phyloP scores from a whole-genome alignment of 2,797 vertebrate genomes.

The Micrastur ruficollis region DNA sequence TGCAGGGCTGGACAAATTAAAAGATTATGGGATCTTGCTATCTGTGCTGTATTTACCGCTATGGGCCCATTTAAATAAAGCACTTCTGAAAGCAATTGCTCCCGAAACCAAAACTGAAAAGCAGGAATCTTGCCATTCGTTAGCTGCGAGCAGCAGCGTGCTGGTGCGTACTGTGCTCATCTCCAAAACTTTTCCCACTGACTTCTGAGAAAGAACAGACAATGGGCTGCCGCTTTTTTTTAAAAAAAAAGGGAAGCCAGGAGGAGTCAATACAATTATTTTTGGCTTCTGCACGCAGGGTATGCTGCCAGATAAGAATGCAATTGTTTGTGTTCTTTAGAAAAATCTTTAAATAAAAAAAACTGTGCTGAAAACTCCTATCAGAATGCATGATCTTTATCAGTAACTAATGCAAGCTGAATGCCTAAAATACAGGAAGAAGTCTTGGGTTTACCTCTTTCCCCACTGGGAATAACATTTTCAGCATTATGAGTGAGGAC shows the following conservation, averaged over 20 bases:
- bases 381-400: background rate
- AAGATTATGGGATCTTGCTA: constrained; percentile 28
- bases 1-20: constrained; percentile 25
- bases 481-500: background rate
- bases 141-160: background rate
- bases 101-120: background rate
- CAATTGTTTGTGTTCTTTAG: background rate
- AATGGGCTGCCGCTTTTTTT: background rate
- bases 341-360: background rate
- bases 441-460: background rate
- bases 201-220: constrained; percentile 4
- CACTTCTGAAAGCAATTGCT: background rate
- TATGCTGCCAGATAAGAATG: constrained; percentile 38
- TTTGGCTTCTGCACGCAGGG: background rate
- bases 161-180: background rate
- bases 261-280: constrained; percentile 14
- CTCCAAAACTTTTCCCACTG: background rate
- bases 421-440: background rate
- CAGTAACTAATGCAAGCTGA: background rate
- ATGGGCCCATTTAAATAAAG: background rate
- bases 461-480: background rate
- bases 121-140: background rate
- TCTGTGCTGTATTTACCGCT: background rate
- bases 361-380: background rate
- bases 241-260: background rate